These are phyloP conservation scores for Apodemia duryi DNA, from an alignment of 2,888 invertebrate genomes.

Conservation along the genomic window DNA sequence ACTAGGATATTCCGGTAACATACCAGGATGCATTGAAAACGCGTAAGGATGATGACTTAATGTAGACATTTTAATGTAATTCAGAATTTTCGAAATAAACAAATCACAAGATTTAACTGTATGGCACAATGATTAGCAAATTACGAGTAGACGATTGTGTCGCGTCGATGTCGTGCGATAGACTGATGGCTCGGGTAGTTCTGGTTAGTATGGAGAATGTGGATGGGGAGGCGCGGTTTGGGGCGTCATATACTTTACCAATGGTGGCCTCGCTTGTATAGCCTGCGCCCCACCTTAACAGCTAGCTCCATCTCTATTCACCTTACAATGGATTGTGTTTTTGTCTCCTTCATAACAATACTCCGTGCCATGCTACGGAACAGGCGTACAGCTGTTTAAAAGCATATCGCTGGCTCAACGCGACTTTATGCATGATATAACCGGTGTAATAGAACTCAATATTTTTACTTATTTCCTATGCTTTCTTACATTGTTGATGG, in stretches of 20 bases:
- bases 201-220: conserved; percentile 52
- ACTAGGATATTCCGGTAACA: conserved; percentile 69
- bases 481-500: conserved; percentile 34
- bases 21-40: conserved; percentile 73
- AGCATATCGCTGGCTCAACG: conserved; percentile 55
- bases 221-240: conserved; percentile 56
- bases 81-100: conserved; percentile 35
- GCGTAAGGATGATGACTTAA: conserved; percentile 76
- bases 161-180: conserved; percentile 70
- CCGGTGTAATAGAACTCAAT: conserved; percentile 45
- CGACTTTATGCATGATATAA: conserved; percentile 57
- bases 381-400: conserved; percentile 66
- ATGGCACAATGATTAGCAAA: conserved; percentile 68
- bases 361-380: conserved; percentile 50
- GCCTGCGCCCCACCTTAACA: conserved; percentile 64
- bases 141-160: conserved; percentile 59
- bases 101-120: conserved; percentile 47
- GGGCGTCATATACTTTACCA: conserved; percentile 55
- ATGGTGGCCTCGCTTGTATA: conserved; percentile 47
- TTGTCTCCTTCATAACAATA: conserved; percentile 50
- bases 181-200: conserved; percentile 55
- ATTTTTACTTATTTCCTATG: conserved; percentile 36
- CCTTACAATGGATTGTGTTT: conserved; percentile 37
- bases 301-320: conserved; percentile 41
- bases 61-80: conserved; percentile 60